Base-by-base conservation (phyloP, 1,140 invertebrate genomes). In the Zaprionus tsacasi region DNA sequence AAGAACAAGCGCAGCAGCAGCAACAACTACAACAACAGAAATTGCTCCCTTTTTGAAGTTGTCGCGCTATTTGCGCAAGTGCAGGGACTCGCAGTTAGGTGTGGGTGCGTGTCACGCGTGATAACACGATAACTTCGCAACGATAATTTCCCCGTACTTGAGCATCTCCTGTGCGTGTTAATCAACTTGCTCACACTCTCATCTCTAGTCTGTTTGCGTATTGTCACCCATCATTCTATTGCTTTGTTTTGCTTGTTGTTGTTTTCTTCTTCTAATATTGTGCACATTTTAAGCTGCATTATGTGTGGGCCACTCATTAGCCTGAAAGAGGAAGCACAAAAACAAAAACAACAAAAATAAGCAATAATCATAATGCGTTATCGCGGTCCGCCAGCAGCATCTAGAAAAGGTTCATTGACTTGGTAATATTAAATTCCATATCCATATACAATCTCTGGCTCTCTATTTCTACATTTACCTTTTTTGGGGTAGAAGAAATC, bases 51-150 rank as follows among this genome's bases (percentile, higher is more conserved):
- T 81, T 87, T 83, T 88, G 76, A 81, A 87, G 82, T 88, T 89
- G 70, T 69, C 61, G 69, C 68, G 70, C 77, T 88, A 83, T 85
- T 89, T 88, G 85, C 85, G 85, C 85, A 88, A 88, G 85, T 88
- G 85, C 85, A 88, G 64, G 80, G 77, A 83, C 83, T 78, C 71
- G 15, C 10, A 25, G 40, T 33, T 66, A 67, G 64, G 67, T 59
- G 35, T 70, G 71, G 12, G 67, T 40, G 40, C 58, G 52, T 57
- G 58, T 56, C 71, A 50, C 45, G 45, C 8, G 58, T 74, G 71
- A 63, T 45, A 45, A 8, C 71, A 70, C 71, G 71, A 63, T 25
- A 40, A 6, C n/a, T 38, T 4, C 21, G 50, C 2, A 25, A 11
- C 45, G 21, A 25, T 21, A 50, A 50, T 50, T 50, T 17, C 45